Evolutionary conservation across 1,140 invertebrate genomes (phyloP).

Genomic region (Heliconius eleuchia): DNA sequence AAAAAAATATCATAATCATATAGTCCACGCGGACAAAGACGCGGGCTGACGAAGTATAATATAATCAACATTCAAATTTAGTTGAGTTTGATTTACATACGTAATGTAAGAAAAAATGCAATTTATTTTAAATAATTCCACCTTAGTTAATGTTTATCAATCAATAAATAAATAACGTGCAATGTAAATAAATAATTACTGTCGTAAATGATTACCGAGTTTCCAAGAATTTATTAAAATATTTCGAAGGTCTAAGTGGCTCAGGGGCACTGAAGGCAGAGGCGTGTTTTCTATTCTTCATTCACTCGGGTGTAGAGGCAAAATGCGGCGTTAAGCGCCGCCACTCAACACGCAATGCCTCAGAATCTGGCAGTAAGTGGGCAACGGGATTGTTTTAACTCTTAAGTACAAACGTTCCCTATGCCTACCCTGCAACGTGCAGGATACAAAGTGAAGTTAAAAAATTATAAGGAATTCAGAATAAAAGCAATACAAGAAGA

Average conservation of each 20-base stretch:
- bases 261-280: too few relatives aligned
- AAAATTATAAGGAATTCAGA: neutral
- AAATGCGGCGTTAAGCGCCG: too few relatives aligned
- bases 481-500: constrained; percentile 16
- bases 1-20: too few relatives aligned
- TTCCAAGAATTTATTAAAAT: constrained; percentile 6
- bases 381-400: too few relatives aligned
- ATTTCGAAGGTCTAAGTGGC: neutral
- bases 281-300: too few relatives aligned
- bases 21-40: neutral
- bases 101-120: neutral
- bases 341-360: too few relatives aligned
- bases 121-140: neutral
- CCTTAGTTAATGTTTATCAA: neutral
- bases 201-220: neutral
- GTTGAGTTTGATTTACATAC: neutral
- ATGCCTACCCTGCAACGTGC: too few relatives aligned
- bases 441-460: too few relatives aligned
- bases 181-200: neutral
- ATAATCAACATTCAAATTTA: neutral
- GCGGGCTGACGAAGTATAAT: neutral
- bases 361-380: too few relatives aligned
- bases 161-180: neutral
- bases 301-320: too few relatives aligned
- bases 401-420: too few relatives aligned